These are phyloP conservation scores for Lepas anatifera DNA, from an alignment of 2,888 invertebrate genomes.

Conservation along the genomic window DNA sequence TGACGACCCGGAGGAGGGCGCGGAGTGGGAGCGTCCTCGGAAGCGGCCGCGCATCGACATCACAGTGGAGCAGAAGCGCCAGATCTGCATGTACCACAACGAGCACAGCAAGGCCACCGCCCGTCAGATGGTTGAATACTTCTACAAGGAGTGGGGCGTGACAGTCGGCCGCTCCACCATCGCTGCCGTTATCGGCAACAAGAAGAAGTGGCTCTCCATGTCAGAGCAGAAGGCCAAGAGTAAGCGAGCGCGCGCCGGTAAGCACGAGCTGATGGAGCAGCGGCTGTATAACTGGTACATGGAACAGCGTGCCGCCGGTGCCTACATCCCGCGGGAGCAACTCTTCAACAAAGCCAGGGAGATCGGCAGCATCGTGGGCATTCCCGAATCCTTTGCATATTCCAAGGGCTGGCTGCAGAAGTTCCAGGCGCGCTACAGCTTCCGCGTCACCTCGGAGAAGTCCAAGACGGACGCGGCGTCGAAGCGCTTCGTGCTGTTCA, in stretches of 20 bases:
- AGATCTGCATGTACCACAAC: not conserved
- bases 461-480: not conserved
- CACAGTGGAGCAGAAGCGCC: not conserved
- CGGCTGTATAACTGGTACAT: not conserved
- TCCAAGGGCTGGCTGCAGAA: constrained; percentile 1
- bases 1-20: not conserved
- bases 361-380: not conserved
- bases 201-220: not conserved
- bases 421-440: not conserved
- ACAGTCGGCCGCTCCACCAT: not conserved
- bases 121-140: not conserved
- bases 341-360: not conserved
- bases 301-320: not conserved
- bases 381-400: not conserved
- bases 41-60: not conserved
- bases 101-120: not conserved
- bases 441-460: not conserved
- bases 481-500: not conserved
- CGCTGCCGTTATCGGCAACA: not conserved
- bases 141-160: constrained; percentile 2
- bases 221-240: not conserved
- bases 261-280: not conserved
- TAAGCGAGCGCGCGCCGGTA: not conserved
- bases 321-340: not conserved
- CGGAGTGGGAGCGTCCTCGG: not conserved